Conservation (phyloP, 2,113 vertebrate species). For the Nematolebias whitei region DNA sequence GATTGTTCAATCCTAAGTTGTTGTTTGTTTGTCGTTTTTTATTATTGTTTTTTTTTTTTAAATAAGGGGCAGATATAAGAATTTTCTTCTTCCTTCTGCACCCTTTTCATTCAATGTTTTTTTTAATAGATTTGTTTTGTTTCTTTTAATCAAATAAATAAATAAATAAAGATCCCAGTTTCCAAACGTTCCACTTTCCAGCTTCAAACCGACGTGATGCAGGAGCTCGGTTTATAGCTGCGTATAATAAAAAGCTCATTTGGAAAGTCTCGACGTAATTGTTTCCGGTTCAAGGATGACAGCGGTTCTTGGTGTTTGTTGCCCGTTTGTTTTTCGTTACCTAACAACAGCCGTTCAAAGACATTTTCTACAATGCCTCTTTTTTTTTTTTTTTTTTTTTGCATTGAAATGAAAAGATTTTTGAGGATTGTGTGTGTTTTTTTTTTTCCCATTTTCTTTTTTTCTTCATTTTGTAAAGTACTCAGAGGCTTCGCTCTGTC, state of each 20-base stretch:
- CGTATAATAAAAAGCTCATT: slow-evolving; percentile 69
- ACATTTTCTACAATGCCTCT: slow-evolving; percentile 35
- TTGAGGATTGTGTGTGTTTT: slow-evolving; percentile 6
- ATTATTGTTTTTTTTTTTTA: no score
- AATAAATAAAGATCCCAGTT: no score
- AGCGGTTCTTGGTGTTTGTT: slow-evolving; percentile 55
- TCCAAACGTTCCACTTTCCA: slow-evolving; percentile 44
- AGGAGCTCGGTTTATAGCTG: slow-evolving; percentile 62
- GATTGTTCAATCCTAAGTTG: no score
- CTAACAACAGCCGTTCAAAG: slow-evolving; percentile 67
- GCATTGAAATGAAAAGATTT: slow-evolving; percentile 4
- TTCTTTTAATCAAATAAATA: no score
- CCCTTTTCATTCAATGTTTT: no score
- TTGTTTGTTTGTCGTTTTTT: no score
- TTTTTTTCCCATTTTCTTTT: background rate
- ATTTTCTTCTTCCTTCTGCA: no score
- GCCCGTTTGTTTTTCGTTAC: slow-evolving; percentile 65
- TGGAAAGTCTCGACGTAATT: slow-evolving; percentile 74
- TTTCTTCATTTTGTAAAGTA: slow-evolving; percentile 17
- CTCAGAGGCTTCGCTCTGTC: slow-evolving; percentile 67
- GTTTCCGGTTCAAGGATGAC: slow-evolving; percentile 60
- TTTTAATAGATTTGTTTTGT: no score
- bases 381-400: slow-evolving; percentile 24
- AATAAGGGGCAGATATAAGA: no score
- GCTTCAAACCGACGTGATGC: slow-evolving; percentile 55